phyloP scores from a whole-genome alignment of 2,888 invertebrate genomes.

The Tolmerus cingulatus region DNA sequence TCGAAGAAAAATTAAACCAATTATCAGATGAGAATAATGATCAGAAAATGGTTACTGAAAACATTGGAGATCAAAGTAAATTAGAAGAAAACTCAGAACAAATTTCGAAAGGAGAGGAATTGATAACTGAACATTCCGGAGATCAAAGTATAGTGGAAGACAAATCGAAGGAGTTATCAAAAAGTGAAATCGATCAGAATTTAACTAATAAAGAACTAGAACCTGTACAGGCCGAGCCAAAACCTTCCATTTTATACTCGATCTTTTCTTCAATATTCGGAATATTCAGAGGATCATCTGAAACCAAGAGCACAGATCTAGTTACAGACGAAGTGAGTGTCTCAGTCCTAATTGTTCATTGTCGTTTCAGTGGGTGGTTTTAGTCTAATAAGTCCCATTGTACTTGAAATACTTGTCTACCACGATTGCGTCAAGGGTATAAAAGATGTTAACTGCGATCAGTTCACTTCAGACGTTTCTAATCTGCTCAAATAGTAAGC shows the following conservation, averaged over 20 bases:
- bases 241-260: neutral
- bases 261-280: neutral
- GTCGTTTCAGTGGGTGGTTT: neutral
- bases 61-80: neutral
- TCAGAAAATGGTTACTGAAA: neutral
- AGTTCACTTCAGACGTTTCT: neutral
- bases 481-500: neutral
- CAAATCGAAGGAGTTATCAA: neutral
- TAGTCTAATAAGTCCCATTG: neutral
- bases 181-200: neutral
- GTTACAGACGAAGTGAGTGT: constrained; percentile 11
- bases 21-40: neutral
- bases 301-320: constrained; percentile 10
- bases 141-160: neutral
- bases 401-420: neutral
- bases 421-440: neutral
- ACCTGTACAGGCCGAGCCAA: neutral
- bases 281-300: neutral
- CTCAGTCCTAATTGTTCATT: neutral
- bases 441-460: neutral
- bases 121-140: neutral
- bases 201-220: neutral
- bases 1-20: neutral
- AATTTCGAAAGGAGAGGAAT: neutral
- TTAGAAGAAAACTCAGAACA: neutral